These are phyloP conservation scores for Drosophila helvetica DNA, from an alignment of 2,888 invertebrate species.

Conservation along the genomic window DNA sequence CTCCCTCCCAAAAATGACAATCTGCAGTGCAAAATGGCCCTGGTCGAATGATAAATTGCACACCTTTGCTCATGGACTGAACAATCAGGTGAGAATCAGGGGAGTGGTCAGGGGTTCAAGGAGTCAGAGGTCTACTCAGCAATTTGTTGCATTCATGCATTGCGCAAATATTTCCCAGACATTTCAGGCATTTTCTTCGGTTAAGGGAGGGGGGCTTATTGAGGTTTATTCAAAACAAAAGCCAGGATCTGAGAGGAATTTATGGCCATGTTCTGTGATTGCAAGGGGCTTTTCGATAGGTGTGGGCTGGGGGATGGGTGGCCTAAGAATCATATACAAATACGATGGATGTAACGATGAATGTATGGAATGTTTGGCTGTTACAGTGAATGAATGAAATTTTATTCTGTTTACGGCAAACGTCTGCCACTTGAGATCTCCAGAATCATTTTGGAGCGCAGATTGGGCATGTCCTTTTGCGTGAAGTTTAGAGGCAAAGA, in stretches of 20 bases:
- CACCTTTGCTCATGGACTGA: constrained; percentile 54
- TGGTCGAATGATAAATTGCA: constrained; percentile 69
- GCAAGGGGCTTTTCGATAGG: background rate
- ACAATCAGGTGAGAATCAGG: constrained; percentile 18
- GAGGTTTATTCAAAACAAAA: constrained; percentile 12
- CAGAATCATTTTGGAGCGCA: constrained; percentile 85
- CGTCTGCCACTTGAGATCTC: constrained; percentile 85
- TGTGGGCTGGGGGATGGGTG: background rate
- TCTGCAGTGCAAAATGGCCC: constrained; percentile 63
- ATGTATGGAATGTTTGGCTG: too few species aligned
- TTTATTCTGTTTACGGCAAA: too few species aligned
- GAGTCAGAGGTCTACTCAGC: constrained; percentile 33
- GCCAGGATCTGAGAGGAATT: constrained; percentile 27
- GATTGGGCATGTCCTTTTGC: constrained; percentile 90
- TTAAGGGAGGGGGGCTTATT: background rate
- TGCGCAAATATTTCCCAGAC: constrained; percentile 64
- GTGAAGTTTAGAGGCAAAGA: constrained; percentile 95
- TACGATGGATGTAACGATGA: too few species aligned
- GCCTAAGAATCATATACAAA: constrained; percentile 1
- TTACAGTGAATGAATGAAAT: too few species aligned
- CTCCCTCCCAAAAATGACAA: constrained; percentile 42
- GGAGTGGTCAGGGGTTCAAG: constrained; percentile 6
- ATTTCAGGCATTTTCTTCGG: constrained; percentile 45
- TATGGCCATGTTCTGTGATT: constrained; percentile 22
- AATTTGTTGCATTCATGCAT: constrained; percentile 64